A percentile compares a stretch with the other conserved stretches of the same genome.
Evolutionary conservation across 2,113 vertebrate genomes (phyloP).

Genomic region (Heteronetta atricapilla): DNA sequence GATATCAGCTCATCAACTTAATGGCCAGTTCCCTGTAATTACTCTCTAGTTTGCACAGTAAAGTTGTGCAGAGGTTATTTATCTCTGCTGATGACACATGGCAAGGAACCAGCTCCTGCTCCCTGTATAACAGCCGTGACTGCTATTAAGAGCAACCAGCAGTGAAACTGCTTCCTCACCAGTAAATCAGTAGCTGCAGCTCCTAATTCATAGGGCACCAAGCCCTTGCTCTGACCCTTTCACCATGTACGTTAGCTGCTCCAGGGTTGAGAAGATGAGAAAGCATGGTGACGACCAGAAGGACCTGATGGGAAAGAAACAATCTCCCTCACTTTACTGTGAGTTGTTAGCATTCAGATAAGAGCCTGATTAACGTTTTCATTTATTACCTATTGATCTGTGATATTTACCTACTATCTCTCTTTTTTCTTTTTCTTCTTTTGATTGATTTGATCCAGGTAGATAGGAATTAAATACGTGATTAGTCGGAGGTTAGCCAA

Average conservation of each 20-base stretch:
- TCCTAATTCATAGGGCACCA: background rate
- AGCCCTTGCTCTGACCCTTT: background rate
- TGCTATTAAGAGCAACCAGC: background rate
- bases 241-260: rapidly evolving
- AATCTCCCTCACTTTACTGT: background rate
- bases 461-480: background rate
- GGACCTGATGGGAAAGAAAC: background rate
- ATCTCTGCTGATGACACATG: background rate
- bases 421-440: background rate
- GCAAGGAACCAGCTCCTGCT: background rate
- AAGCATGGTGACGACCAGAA: background rate
- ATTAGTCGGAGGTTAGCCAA: background rate
- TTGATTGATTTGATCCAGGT: background rate
- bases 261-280: background rate
- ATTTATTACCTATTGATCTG: slow-evolving; percentile 5
- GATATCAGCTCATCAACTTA: background rate
- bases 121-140: background rate
- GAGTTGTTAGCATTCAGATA: background rate
- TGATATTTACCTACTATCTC: background rate
- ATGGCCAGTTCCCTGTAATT: background rate
- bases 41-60: background rate
- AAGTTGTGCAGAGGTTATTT: background rate
- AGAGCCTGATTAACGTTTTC: slow-evolving; percentile 6
- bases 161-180: background rate
- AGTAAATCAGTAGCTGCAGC: background rate